Base-by-base conservation (phyloP, 1,140 invertebrate species). In the Cryptotermes secundus region DNA sequence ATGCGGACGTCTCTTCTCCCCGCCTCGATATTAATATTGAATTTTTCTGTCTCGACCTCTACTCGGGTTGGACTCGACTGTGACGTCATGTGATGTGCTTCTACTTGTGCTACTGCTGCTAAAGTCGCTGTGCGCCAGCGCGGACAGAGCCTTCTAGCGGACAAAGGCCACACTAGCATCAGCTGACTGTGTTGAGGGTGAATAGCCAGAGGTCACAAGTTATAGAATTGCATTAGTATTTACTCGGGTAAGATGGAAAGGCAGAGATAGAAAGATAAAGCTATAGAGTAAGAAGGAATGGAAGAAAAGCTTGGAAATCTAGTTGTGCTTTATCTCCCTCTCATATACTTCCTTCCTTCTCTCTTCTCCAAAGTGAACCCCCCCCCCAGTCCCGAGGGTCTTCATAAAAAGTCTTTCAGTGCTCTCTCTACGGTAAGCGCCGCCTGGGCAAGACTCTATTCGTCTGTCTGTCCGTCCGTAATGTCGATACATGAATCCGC, bases 11-110 rank as follows among this genome's bases (percentile, higher is more conserved):
- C 87, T 85, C 87, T 83, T 87, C 82, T 84, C 83, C 86, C 87
- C 88, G 87, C 86, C 87, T 87, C 53, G 85, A 89, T 90, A 89
- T 90, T 89, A 90, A 90, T 90, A 90, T 89, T 89, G 86, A 87
- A 89, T 89, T 89, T 89, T 88, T 89, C 80, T 59, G 80, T 84
- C 84, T 59, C 84, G 24, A 45, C 42, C 80, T 83, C 83, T 36
- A 38, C 81, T 81, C 36, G 59, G 59, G 59, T 72, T 72, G 59
- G 59, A 72, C 59, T 72, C 59, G 45, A 42, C 72, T 36, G 79
- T 83, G 85, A 83, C 72, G 82, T 85, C 85, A 83, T 59, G 38
- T 38, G 79, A 84, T 81, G 83, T 38, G 42, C 24, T 72, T 72
- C 59, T 72, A 72, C 59, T 34, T 59, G 9, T n/a, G 53, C n/a